Conservation (phyloP, 2,797 vertebrate species). For the Malacoraja senta region DNA sequence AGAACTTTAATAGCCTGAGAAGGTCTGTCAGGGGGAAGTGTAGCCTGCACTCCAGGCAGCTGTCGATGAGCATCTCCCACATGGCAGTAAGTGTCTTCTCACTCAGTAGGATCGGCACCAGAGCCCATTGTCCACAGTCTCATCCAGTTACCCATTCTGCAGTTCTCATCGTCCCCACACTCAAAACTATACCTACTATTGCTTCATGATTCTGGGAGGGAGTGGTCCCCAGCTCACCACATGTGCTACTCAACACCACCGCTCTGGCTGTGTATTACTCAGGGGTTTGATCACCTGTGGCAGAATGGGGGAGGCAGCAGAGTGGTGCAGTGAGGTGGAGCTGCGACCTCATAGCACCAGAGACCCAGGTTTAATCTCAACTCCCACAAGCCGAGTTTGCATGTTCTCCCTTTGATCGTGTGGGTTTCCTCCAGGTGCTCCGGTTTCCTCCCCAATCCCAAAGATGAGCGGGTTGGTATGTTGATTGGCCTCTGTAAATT, state of each 20-base stretch:
- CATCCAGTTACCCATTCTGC: background rate
- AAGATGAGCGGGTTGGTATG: no score
- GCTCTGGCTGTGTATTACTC: background rate
- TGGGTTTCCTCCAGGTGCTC: no score
- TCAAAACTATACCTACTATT: background rate
- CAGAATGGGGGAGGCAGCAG: background rate
- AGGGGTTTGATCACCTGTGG: background rate
- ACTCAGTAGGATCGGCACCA: no score
- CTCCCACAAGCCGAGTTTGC: no score
- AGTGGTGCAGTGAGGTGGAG: no score
- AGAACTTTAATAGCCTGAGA: background rate
- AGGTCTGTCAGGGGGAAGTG: background rate
- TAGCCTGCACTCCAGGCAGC: background rate
- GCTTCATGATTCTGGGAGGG: background rate
- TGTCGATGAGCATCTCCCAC: background rate
- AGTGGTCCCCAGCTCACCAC: no score
- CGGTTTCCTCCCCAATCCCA: no score
- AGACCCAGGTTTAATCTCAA: no score
- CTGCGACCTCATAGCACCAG: no score
- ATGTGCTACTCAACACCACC: background rate
- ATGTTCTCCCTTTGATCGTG: no score
- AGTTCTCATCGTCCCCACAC: background rate
- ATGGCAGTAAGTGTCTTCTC: background rate
- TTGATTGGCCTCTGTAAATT: no score
- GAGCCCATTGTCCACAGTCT: background rate